These are phyloP conservation scores for Sphenodon punctatus DNA, from an alignment of 2,797 vertebrate species.

Conservation along the genomic window DNA sequence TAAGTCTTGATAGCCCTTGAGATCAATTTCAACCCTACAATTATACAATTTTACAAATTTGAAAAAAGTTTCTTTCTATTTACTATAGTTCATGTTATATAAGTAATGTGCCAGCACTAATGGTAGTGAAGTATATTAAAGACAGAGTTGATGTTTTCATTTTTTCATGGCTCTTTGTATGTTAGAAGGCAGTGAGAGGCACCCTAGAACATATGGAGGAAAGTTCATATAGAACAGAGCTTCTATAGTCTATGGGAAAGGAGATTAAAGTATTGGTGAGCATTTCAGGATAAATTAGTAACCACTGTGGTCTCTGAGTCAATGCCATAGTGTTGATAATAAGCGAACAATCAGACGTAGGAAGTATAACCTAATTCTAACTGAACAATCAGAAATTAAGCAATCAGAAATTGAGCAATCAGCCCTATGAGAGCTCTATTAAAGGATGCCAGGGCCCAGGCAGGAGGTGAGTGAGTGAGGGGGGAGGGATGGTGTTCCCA, in stretches of 20 bases:
- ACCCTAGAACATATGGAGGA: background rate
- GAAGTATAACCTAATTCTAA: background rate
- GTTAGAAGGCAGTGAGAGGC: background rate
- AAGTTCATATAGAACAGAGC: background rate
- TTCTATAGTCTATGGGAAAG: background rate
- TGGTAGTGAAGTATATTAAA: background rate
- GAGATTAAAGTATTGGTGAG: background rate
- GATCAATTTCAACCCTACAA: no score
- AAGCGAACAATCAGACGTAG: background rate
- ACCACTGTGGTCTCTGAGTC: background rate
- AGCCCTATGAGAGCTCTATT: no score
- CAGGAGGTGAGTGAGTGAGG: no score
- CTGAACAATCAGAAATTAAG: no score
- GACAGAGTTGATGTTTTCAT: background rate
- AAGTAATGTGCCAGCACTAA: background rate
- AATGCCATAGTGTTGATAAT: background rate
- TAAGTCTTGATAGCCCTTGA: no score
- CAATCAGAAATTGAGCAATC: no score
- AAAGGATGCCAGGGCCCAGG: no score
- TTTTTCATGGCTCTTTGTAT: background rate
- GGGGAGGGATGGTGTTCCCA: no score
- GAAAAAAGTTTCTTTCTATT: fast-evolving
- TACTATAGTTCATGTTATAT: background rate
- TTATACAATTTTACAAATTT: background rate
- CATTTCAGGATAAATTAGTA: background rate